Conservation (phyloP, 2,797 vertebrate genomes). For the Ctenosaura bakeri region DNA sequence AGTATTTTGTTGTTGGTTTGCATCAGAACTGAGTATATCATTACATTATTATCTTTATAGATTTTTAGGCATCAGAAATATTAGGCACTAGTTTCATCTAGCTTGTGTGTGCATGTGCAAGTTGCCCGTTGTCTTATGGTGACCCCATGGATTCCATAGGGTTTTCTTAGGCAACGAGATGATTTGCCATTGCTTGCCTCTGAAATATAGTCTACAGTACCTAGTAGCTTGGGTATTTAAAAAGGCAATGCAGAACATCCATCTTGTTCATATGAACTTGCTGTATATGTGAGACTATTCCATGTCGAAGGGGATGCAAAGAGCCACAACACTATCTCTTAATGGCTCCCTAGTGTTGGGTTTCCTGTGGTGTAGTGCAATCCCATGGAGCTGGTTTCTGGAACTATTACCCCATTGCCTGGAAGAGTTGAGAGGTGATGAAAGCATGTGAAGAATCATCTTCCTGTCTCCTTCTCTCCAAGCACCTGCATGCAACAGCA, state of each 20-base stretch:
- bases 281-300: neutral
- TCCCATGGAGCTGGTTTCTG: neutral
- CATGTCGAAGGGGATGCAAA: neutral
- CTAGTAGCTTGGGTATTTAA: neutral
- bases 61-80: neutral
- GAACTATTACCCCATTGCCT: neutral
- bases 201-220: too few relatives aligned
- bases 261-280: neutral
- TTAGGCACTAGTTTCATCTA: neutral
- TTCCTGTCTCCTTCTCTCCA: too few relatives aligned
- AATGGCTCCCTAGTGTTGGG: too few relatives aligned
- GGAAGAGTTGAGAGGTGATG: neutral
- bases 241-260: neutral
- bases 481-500: neutral
- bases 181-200: too few relatives aligned
- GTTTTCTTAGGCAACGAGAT: too few relatives aligned
- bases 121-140: too few relatives aligned
- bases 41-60: neutral
- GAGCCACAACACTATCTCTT: neutral
- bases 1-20: conserved; percentile 51
- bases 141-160: too few relatives aligned
- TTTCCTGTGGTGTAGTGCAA: neutral
- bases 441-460: neutral
- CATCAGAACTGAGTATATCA: neutral
- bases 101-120: neutral